Evolutionary conservation across 2,888 invertebrate genomes (phyloP).

Genomic region (Dascillus cervinus): DNA sequence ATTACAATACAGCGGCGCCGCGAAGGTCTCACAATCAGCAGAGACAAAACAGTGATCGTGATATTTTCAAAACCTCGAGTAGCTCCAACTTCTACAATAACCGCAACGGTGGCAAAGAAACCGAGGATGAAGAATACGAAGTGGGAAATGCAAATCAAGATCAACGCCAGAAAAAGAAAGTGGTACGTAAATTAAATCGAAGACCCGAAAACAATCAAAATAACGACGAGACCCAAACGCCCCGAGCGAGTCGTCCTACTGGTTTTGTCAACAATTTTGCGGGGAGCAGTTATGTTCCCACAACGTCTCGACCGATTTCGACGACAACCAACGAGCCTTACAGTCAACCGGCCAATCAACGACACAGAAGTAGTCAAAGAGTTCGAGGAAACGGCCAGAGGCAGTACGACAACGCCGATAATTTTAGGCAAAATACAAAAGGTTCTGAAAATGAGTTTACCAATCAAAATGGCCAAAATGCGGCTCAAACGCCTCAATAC

Average conservation of each 20-base stretch:
- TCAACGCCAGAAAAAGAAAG: slow-evolving; percentile 38
- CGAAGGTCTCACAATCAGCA: slow-evolving; percentile 24
- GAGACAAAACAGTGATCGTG: slow-evolving; percentile 40
- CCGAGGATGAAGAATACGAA: slow-evolving; percentile 40
- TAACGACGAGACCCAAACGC: slow-evolving; percentile 28
- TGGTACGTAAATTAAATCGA: slow-evolving; percentile 37
- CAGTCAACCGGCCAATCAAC: slow-evolving; percentile 27
- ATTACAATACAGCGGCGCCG: slow-evolving; percentile 19
- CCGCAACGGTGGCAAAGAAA: slow-evolving; percentile 52
- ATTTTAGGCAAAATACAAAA: slow-evolving; percentile 25
- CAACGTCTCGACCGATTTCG: slow-evolving; percentile 41
- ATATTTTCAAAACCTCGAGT: slow-evolving; percentile 62
- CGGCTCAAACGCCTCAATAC: slow-evolving; percentile 24
- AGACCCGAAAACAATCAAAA: slow-evolving; percentile 28
- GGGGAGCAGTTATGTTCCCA: slow-evolving; percentile 43
- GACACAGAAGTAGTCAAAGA: slow-evolving; percentile 17
- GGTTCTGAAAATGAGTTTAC: slow-evolving; percentile 13
- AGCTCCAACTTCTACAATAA: slow-evolving; percentile 71
- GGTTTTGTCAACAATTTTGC: slow-evolving; percentile 43
- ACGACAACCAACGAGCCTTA: slow-evolving; percentile 28
- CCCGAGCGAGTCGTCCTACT: slow-evolving; percentile 34
- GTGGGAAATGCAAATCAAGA: slow-evolving; percentile 43
- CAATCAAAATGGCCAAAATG: slow-evolving; percentile 8
- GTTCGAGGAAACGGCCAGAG: slow-evolving; percentile 22
- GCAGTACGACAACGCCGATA: slow-evolving; percentile 28